These are phyloP conservation scores for Phaethornis superciliosus DNA, from an alignment of 2,113 vertebrate species.

Conservation along the genomic window DNA sequence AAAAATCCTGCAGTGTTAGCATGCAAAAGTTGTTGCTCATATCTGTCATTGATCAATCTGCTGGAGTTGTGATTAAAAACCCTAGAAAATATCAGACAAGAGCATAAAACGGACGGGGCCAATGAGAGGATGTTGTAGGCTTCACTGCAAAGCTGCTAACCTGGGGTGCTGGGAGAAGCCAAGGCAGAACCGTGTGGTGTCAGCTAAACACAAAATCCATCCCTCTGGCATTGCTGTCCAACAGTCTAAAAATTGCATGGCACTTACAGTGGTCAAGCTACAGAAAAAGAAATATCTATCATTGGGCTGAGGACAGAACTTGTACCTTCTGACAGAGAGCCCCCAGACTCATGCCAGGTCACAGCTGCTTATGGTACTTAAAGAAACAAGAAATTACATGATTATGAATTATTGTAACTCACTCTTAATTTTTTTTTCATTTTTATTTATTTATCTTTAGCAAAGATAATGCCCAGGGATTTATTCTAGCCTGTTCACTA, in stretches of 20 bases:
- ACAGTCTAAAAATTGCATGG: not conserved
- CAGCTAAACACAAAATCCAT: not conserved
- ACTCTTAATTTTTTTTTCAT: not conserved
- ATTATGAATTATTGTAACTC: slow-evolving; percentile 1
- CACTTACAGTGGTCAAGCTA: not conserved
- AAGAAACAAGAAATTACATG: slow-evolving; percentile 3
- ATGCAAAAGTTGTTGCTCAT: slow-evolving; percentile 89
- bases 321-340: not conserved
- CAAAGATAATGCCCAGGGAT: not conserved
- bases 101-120: slow-evolving; percentile 67
- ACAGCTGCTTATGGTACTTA: not conserved
- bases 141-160: not conserved
- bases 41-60: slow-evolving; percentile 93
- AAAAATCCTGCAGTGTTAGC: slow-evolving; percentile 83
- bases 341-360: not conserved
- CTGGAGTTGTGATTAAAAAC: slow-evolving; percentile 86
- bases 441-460: not conserved
- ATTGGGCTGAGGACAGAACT: not conserved
- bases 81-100: slow-evolving; percentile 80
- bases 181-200: accelerated
- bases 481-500: not conserved
- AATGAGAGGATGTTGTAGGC: slow-evolving; percentile 9
- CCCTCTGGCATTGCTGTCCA: not conserved
- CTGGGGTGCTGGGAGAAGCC: not conserved
- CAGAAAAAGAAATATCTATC: not conserved